A percentile compares a stretch with the other conserved stretches of the same genome.
These are phyloP conservation scores for Hybos culiciformis DNA, from an alignment of 2,888 invertebrate genomes.

Conservation along the genomic window DNA sequence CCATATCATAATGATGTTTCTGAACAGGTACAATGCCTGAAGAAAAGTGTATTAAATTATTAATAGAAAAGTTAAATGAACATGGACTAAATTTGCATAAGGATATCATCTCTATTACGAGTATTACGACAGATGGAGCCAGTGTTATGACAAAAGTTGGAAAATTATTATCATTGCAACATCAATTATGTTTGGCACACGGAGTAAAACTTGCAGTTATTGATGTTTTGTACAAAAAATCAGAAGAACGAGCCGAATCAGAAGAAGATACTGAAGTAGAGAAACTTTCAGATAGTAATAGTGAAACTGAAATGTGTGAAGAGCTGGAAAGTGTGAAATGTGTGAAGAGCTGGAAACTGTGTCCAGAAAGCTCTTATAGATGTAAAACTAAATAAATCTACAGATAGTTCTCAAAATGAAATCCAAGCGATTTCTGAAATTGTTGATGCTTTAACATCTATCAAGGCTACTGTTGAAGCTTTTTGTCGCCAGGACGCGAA, in stretches of 20 bases:
- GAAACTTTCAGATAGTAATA: background rate
- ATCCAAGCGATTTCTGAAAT: background rate
- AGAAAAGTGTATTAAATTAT: slow-evolving; percentile 6
- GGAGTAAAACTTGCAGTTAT: slow-evolving; percentile 16
- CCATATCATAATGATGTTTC: no score
- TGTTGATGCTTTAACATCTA: background rate
- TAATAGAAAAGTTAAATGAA: slow-evolving; percentile 13
- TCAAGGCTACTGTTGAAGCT: slow-evolving; percentile 3
- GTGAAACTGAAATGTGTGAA: background rate
- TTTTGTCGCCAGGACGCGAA: slow-evolving; percentile 1
- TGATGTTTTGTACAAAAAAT: slow-evolving; percentile 16
- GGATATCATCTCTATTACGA: slow-evolving; percentile 1
- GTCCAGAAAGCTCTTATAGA: slow-evolving; percentile 16
- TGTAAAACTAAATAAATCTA: slow-evolving; percentile 10
- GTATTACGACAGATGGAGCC: background rate
- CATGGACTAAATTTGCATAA: slow-evolving; percentile 9
- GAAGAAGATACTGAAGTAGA: slow-evolving; percentile 1
- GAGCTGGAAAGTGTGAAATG: background rate
- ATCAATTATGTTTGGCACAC: slow-evolving; percentile 18
- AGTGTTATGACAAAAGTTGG: slow-evolving; percentile 15
- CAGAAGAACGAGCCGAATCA: slow-evolving; percentile 3
- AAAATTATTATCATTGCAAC: slow-evolving; percentile 11
- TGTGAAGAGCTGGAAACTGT: no score
- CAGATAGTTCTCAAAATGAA: slow-evolving; percentile 3
- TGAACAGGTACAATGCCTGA: slow-evolving; percentile 1